phyloP scores from a whole-genome alignment of 2,113 vertebrate species.

The Gorsachius goisagi region DNA sequence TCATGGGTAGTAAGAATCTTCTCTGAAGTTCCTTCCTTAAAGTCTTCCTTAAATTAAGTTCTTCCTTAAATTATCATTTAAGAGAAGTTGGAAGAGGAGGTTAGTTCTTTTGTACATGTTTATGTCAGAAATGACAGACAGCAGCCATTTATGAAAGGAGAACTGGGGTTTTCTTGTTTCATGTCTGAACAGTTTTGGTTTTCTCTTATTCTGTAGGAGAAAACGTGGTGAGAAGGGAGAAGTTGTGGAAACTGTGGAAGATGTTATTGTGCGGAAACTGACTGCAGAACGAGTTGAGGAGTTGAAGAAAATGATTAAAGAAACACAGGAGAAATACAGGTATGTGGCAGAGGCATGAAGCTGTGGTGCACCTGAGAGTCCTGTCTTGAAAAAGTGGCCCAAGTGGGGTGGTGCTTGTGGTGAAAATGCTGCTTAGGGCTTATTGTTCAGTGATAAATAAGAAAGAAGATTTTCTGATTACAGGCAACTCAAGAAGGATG shows the following conservation, averaged over 20 bases:
- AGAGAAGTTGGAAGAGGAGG: neutral
- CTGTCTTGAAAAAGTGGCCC: neutral
- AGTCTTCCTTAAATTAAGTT: too few relatives aligned
- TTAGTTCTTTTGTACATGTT: too few relatives aligned
- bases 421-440: neutral
- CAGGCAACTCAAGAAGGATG: conserved; percentile 96
- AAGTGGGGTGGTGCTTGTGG: neutral
- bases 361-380: neutral
- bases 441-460: neutral
- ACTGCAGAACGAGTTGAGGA: conserved; percentile 96
- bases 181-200: neutral
- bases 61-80: too few relatives aligned
- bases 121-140: neutral
- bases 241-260: conserved; percentile 98
- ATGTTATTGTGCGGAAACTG: conserved; percentile 94
- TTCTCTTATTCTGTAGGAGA: conserved; percentile 74
- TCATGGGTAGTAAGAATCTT: neutral
- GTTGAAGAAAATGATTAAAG: conserved; percentile 92
- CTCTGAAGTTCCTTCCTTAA: neutral
- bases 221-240: conserved; percentile 98
- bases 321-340: conserved; percentile 98
- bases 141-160: neutral
- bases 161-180: neutral
- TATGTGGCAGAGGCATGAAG: conserved; percentile 22
- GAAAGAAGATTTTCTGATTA: conserved; percentile 23